Conservation (phyloP, 2,888 invertebrate genomes). For the Tinea semifulvella region DNA sequence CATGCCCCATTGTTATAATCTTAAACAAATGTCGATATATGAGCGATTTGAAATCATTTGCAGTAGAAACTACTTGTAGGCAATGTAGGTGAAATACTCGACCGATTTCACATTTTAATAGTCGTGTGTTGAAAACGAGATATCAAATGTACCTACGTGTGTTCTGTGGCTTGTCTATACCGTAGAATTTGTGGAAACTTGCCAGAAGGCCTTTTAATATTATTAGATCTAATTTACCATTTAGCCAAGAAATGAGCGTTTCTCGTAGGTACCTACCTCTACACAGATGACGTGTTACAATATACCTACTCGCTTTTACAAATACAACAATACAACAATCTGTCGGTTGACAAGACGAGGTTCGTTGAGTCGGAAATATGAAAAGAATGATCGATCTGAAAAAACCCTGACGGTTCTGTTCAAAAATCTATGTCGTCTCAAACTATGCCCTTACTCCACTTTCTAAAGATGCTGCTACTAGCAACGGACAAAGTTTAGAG, state of each 20-base stretch:
- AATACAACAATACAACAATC: too few species aligned
- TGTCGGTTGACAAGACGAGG: background rate
- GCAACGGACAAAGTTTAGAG: too few species aligned
- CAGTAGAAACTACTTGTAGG: slow-evolving; percentile 57
- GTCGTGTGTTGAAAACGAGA: slow-evolving; percentile 10
- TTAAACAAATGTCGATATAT: too few species aligned
- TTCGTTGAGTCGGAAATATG: background rate
- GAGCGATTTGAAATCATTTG: slow-evolving; percentile 49
- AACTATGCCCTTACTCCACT: too few species aligned
- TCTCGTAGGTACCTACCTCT: too few species aligned
- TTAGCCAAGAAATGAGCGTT: slow-evolving; percentile 5
- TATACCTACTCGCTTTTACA: too few species aligned
- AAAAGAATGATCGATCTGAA: slow-evolving; percentile 6
- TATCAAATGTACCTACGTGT: slow-evolving; percentile 4
- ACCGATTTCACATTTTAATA: slow-evolving; percentile 52
- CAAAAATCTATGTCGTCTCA: too few species aligned
- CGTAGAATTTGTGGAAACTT: slow-evolving; percentile 9
- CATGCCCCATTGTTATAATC: too few species aligned
- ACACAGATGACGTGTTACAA: too few species aligned
- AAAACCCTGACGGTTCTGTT: too few species aligned
- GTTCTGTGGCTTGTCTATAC: slow-evolving; percentile 3
- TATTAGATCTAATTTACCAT: background rate
- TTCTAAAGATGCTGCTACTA: too few species aligned
- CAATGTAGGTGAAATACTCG: slow-evolving; percentile 56
- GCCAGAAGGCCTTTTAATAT: slow-evolving; percentile 9